Evolutionary conservation across 1,140 invertebrate genomes (phyloP).

Genomic region (Oncopodura yosiiana): DNA sequence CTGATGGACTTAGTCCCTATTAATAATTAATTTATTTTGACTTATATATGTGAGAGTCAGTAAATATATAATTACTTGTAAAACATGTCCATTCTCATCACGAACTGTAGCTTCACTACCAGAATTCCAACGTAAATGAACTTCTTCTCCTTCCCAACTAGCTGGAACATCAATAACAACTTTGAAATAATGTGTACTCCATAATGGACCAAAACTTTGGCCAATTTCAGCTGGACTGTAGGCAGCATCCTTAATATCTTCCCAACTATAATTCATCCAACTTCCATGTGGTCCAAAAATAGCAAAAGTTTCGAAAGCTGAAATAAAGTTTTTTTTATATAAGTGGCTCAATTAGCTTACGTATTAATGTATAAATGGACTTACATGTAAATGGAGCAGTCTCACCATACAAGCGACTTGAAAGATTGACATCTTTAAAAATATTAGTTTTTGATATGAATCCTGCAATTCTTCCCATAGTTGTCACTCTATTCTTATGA

Average conservation of each 20-base stretch:
- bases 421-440: constrained; percentile 24
- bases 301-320: neutral
- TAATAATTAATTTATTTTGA: neutral
- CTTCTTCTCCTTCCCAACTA: constrained; percentile 38
- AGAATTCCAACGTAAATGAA: constrained; percentile 39
- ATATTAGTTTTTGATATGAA: constrained; percentile 44
- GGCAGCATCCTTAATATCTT: constrained; percentile 35
- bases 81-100: constrained; percentile 32
- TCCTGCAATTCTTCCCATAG: constrained; percentile 45
- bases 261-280: constrained; percentile 11
- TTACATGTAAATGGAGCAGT: neutral
- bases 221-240: constrained; percentile 39
- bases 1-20: constrained; percentile 13
- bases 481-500: constrained; percentile 44
- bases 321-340: neutral
- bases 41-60: constrained; percentile 6
- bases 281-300: constrained; percentile 1
- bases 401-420: constrained; percentile 20
- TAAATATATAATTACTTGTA: constrained; percentile 35
- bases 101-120: constrained; percentile 38
- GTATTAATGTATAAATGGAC: neutral
- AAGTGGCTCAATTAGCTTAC: neutral
- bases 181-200: constrained; percentile 48
- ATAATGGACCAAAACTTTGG: constrained; percentile 45
- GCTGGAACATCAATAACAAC: constrained; percentile 37